Base-by-base conservation (phyloP, 2,888 invertebrate genomes). In the Orthosia cruda region DNA sequence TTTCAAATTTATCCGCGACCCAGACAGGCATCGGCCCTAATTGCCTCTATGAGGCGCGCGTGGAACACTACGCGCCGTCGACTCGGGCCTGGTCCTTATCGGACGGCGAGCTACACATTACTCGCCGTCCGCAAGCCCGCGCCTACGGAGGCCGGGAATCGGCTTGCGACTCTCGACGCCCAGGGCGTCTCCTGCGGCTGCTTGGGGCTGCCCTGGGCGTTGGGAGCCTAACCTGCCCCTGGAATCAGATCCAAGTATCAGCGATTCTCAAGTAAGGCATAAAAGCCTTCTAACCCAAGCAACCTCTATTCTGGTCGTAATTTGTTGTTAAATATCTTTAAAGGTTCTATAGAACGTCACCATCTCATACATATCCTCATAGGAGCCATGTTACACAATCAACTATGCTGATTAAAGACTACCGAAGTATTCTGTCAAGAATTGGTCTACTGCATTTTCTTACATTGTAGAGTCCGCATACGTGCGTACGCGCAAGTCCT, bases 401-500 rank as follows among this genome's bases (percentile, higher is more conserved):
- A 32, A 52, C 9, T 20, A 15, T 15, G 4, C 15, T 18, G 15
- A 32, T 54, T 75, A 64, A 20, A 20, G 11, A 20, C 13, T 16
- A 18, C 50, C 3, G 0, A 50, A 26, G 0, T 26, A 15, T 50
- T 40, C n/a, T 47, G 23, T 13, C 40, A 1, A 7, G 12, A 52
- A 12, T 66, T 18, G 45, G 11, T 40, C 47, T 74, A 45, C 71
- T 71, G 61, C 4, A 54, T 1, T 11, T 64, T 45, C 3, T 45
- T 57, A 52, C 45, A 45, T 5, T 20, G 18, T 66, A 69, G 4
- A 18, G 74, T 71, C 58, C 52, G 67, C 63, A 71, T 16, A 40
- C 55, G 52, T 67, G 85, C 74, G 76, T 61, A 69, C 70, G 78
- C 73, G 80, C 79, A 75, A 62, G 67, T 64, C 52, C 9, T 57